Base-by-base conservation (phyloP, 2,113 vertebrate species). In the Dipodomys stephensi region DNA sequence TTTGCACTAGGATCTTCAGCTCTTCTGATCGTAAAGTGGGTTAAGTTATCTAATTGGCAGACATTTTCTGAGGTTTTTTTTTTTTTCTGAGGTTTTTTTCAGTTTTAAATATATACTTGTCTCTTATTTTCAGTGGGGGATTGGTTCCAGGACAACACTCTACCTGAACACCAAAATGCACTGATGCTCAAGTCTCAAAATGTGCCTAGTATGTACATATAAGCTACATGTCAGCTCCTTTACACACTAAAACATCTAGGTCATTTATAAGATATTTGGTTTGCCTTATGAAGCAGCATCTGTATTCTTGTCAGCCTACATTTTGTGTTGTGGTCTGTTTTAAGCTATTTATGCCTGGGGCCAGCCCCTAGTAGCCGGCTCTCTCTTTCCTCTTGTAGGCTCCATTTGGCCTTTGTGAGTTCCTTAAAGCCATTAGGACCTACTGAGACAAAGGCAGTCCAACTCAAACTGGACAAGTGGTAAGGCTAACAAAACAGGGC, bases 351-450 rank as follows among this genome's bases (percentile, higher is more conserved):
- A 25, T 96, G 71, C 44, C 77, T 57, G 82, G 71, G 76, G 74
- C 89, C 80, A 80, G 53, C 83, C 67, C 67, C 81, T 49, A 94
- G 91, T 80, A 69, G 46, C 79, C 84, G 81, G 78, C 69, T 84
- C 4, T 71, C 74, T 88, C 32, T 71, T 91, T 72, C 67, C 86
- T 96, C 62, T 94, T 32, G 4, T 91, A 94, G 88, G 79, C n/a
- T 80, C 28, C 83, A 72, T 81, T 94, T 77, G 85, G 39, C 67
- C 62, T 95, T 93, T 96, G 78, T 93, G 69, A 82, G 57, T 27
- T 88, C 53, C 71, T 76, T 69, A 92, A 85, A 88, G 79, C 73
- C 44, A 35, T 10, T 92, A 81, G 84, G 57, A 64, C 83, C 92
- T 88, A 39, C 76, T 76, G 78, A 85, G 49, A 60, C 69, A 84